These are phyloP conservation scores for Nomada fabriciana DNA, from an alignment of 2,888 invertebrate genomes.

Conservation along the genomic window DNA sequence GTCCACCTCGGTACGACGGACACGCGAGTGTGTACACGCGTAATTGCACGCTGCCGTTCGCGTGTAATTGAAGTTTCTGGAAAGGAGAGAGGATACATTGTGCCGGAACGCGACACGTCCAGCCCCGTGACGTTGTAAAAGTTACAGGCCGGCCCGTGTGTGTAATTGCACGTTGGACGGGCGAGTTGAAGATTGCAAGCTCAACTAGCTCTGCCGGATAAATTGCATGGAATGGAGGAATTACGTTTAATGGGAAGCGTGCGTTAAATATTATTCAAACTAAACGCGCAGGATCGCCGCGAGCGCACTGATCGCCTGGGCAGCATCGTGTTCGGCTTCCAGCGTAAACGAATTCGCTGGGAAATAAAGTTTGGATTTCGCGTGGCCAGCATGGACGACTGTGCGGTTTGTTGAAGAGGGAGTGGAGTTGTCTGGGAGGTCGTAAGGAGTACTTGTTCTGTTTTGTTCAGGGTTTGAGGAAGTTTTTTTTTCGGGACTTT, in stretches of 20 bases:
- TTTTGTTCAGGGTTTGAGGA: too few relatives aligned
- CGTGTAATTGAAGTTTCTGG: slow-evolving; percentile 40
- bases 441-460: too few relatives aligned
- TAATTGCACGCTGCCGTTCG: slow-evolving; percentile 31
- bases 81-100: slow-evolving; percentile 26
- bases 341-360: not conserved
- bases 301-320: not conserved
- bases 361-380: not conserved
- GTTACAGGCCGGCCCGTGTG: not conserved
- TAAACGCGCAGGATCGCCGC: not conserved
- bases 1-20: not conserved
- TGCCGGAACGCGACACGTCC: slow-evolving; percentile 16
- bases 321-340: not conserved
- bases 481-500: too few relatives aligned
- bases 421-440: too few relatives aligned
- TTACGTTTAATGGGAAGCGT: slow-evolving; percentile 11
- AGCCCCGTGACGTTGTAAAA: slow-evolving; percentile 11
- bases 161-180: slow-evolving; percentile 31
- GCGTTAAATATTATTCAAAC: slow-evolving; percentile 27
- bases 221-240: slow-evolving; percentile 12
- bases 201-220: slow-evolving; percentile 12
- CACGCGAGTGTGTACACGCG: slow-evolving; percentile 15
- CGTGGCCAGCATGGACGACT: too few relatives aligned
- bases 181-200: slow-evolving; percentile 14
- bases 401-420: not conserved